Evolutionary conservation across 2,113 vertebrate species (phyloP), one percentile per base, ranked within the genome.

Genomic region (Pipra filicauda): DNA sequence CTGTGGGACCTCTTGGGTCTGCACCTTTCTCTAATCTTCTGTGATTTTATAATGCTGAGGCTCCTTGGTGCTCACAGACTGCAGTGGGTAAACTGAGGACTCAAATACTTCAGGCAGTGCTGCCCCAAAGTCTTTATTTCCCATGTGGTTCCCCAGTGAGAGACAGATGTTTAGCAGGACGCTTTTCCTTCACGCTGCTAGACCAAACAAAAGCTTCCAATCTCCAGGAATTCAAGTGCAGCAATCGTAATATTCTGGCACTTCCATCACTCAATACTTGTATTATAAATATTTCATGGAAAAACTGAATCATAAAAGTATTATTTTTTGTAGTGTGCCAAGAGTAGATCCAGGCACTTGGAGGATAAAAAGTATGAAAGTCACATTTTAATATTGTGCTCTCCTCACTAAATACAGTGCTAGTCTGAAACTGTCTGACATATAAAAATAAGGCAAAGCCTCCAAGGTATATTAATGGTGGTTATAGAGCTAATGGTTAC

Each of bases 251-350:
- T 93, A 93, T 94, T 92, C 90, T 96, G 88, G 96, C 91, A 76
- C 88, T 94, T 96, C 94, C 83, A 89, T 92, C 91, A 75, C 83
- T 93, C 86, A 72, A 31, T 96, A 66, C 91, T 91, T 85, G 78
- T 69, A 89, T 95, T 92, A 93, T 94, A 96, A 95, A 96, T 96
- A 93, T 96, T 96, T 95, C 72, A 93, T 89, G 96, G 96, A 95
- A 97, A 97, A 94, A 92, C 62, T 65, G 80, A 88, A 75, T 96
- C 88, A 89, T 91, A 84, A 92, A 96, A 93, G 76, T 95, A 87
- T 96, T 96, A 94, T 97, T 96, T 97, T 91, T 91, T 94, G 92
- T 82, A 85, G 95, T 35, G 83, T 95, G 95, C 91, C 95, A 97
- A 89, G 91, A 96, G 91, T n/a, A 89, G 86, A 96, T 96, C 93